Evolutionary conservation across 64 coral and sea anemone species (phyloP).

Genomic region (Montipora capricornis): DNA sequence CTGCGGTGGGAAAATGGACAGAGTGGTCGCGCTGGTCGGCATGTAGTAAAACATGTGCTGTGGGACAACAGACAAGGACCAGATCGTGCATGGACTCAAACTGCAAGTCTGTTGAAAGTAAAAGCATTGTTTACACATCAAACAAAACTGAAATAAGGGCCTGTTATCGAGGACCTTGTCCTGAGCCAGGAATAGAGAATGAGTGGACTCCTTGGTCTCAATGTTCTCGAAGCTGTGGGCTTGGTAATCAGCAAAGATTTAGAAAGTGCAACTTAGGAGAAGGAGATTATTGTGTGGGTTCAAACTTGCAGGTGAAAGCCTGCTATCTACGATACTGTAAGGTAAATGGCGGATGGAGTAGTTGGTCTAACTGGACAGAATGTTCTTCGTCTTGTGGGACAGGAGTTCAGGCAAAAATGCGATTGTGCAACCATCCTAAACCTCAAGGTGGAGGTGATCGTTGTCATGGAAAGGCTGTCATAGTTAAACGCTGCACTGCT

Average conservation of each 20-base stretch:
- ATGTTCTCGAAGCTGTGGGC: slow-evolving; percentile 70
- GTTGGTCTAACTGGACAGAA: slow-evolving; percentile 83
- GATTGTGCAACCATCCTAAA: slow-evolving; percentile 65
- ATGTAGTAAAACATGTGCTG: slow-evolving; percentile 71
- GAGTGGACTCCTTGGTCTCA: slow-evolving; percentile 70
- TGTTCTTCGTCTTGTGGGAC: slow-evolving; percentile 80
- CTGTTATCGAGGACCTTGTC: slow-evolving; percentile 65
- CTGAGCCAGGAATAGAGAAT: slow-evolving; percentile 32
- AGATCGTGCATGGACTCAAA: slow-evolving; percentile 45
- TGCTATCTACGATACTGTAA: slow-evolving; percentile 38
- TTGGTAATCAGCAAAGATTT: slow-evolving; percentile 72
- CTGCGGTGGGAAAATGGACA: slow-evolving; percentile 66
- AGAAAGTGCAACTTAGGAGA: slow-evolving; percentile 52
- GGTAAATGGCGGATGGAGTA: slow-evolving; percentile 77
- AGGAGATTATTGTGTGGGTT: slow-evolving; percentile 7
- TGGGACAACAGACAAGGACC: slow-evolving; percentile 73
- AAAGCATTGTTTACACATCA: slow-evolving; percentile 15
- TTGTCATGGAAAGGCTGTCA: slow-evolving; percentile 68
- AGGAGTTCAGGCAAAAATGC: slow-evolving; percentile 71
- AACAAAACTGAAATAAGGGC: slow-evolving; percentile 47
- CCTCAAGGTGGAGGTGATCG: slow-evolving; percentile 24
- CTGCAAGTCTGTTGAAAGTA: not conserved
- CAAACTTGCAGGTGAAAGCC: slow-evolving; percentile 27
- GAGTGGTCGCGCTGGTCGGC: slow-evolving; percentile 70
- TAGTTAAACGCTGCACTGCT: slow-evolving; percentile 58